Evolutionary conservation across 2,888 invertebrate species (phyloP).

Genomic region (Branchellion lobata): DNA sequence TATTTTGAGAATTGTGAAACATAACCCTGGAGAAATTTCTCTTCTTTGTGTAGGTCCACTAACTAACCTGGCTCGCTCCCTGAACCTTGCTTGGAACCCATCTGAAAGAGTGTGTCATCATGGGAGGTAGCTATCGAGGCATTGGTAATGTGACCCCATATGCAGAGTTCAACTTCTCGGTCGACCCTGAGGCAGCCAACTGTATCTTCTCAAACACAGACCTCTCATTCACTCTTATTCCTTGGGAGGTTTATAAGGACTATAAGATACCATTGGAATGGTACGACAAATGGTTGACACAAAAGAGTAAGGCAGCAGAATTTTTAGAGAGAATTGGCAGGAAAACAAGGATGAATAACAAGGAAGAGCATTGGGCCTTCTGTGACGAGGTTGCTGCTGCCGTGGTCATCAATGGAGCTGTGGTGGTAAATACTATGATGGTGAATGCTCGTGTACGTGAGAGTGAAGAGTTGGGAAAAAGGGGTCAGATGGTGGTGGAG

Average conservation of each 20-base stretch:
- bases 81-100: background rate
- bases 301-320: background rate
- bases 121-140: background rate
- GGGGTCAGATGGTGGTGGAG: no score
- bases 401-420: background rate
- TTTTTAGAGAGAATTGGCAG: background rate
- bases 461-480: background rate
- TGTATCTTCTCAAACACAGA: background rate
- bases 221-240: background rate
- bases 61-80: background rate
- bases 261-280: background rate
- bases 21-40: background rate
- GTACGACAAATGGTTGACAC: background rate
- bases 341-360: background rate
- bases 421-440: background rate
- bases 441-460: background rate
- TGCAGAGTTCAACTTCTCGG: background rate
- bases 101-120: background rate
- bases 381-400: background rate
- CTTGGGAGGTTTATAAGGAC: background rate
- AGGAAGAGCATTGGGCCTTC: background rate
- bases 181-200: background rate
- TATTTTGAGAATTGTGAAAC: background rate
- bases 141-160: background rate
- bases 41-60: background rate